Evolutionary conservation across 1,140 invertebrate species (phyloP).

Genomic region (Tribolium madens): DNA sequence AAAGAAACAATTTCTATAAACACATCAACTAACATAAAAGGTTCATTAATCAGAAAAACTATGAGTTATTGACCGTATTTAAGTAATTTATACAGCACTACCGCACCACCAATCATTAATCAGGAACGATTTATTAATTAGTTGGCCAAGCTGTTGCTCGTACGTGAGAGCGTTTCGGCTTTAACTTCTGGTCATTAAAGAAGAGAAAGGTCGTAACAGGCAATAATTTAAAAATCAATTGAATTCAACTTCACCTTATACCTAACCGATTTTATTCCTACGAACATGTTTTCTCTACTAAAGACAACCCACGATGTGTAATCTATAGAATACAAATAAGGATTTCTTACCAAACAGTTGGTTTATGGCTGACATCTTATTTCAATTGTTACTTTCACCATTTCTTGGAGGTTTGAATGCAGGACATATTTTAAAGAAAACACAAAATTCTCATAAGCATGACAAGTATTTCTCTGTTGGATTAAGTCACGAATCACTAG

Average conservation of each 20-base stretch:
- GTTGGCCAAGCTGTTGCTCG: slow-evolving; percentile 11
- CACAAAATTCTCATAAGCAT: neutral
- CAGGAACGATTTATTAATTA: slow-evolving; percentile 37
- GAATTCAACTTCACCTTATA: neutral
- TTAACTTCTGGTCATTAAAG: slow-evolving; percentile 37
- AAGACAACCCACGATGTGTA: slow-evolving; percentile 6
- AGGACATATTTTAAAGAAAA: neutral
- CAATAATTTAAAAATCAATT: slow-evolving; percentile 24
- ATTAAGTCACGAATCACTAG: too few relatives aligned
- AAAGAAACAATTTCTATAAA: slow-evolving; percentile 30
- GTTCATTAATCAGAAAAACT: slow-evolving; percentile 38
- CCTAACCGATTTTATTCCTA: neutral
- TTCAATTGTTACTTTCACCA: slow-evolving; percentile 3
- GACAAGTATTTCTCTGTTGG: neutral
- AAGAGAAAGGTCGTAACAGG: neutral
- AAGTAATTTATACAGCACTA: slow-evolving; percentile 38
- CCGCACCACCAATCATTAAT: slow-evolving; percentile 35
- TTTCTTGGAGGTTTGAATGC: neutral
- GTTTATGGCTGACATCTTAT: slow-evolving; percentile 9
- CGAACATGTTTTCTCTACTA: neutral
- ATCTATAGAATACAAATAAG: slow-evolving; percentile 18
- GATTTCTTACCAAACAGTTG: slow-evolving; percentile 4
- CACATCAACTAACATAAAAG: slow-evolving; percentile 19
- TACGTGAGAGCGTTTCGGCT: slow-evolving; percentile 28
- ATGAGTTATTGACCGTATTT: slow-evolving; percentile 19